Percentiles rank a stretch among this genome's conserved stretches.
phyloP scores from a whole-genome alignment of 1,140 invertebrate species.

The Leptopilina boulardi region DNA sequence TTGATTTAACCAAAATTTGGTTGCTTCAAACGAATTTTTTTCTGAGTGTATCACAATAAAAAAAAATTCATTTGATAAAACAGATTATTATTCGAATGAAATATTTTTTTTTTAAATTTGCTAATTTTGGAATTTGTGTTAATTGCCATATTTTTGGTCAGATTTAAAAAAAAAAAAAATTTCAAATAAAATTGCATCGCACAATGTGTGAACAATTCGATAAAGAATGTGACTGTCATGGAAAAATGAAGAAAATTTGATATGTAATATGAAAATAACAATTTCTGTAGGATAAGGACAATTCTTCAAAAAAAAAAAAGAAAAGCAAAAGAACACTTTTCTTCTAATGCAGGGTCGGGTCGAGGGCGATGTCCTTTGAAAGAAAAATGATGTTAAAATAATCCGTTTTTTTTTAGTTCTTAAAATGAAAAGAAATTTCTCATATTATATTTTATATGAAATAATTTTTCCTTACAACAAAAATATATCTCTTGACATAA shows the following conservation, averaged over 20 bases:
- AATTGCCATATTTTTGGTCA: no score
- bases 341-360: background rate
- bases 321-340: slow-evolving; percentile 3
- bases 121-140: no score
- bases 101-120: no score
- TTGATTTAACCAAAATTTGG: no score
- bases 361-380: background rate
- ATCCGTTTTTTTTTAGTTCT: background rate
- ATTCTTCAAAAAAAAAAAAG: no score
- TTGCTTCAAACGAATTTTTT: no score
- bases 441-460: background rate
- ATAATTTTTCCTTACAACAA: background rate
- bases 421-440: background rate
- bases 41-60: no score
- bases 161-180: no score
- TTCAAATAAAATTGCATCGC: no score
- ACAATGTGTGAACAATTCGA: background rate
- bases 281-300: background rate
- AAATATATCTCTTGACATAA: background rate
- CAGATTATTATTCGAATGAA: no score
- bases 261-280: background rate
- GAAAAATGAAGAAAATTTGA: background rate
- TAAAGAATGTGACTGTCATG: background rate
- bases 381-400: slow-evolving; percentile 11
- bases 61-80: no score